Evolutionary conservation across 2,888 invertebrate genomes (phyloP), one percentile per base, ranked within the genome.

Genomic region (Microchrysa polita): DNA sequence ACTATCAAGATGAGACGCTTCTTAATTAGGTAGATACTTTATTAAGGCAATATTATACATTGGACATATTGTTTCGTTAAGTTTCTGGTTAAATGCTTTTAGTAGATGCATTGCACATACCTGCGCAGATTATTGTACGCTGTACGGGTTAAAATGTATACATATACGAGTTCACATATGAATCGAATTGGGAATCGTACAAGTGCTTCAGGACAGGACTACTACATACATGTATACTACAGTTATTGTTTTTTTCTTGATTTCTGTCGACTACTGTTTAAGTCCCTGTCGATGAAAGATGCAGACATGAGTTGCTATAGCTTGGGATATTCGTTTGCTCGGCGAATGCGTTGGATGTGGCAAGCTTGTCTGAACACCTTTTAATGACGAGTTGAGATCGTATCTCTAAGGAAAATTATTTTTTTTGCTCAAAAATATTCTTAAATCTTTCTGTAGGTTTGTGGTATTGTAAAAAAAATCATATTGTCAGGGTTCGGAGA

Each of bases 21-120:
- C 61, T 72, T 72, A 72, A 72, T 72, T 72, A 72, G 72, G 72
- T 72, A 57, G 69, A 42, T 69, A 57, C 69, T 57, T n/a, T n/a
- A 57, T 22, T 65, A 65, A 65, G 44, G 48, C 65, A 14, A 44
- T 44, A n/a, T n/a, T n/a, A n/a, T n/a, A 18, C 40, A 40, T n/a
- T 16, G 5, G 61, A 40, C 40, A 5, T 18, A 16, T 61, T 34
- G 40, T 61, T 40, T 40, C 40, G n/a, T 40, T 61, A 23, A 34
- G 40, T 40, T 61, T n/a, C n/a, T 5, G 10, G 5, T 55, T 10
- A 16, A 18, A 20, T 12, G 55, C 5, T 5, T 52, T 14, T 52
- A 14, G 12, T 16, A n/a, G n/a, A 52, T 14, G 12, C 52, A 52
- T 34, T 34, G 7, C 7, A 34, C 7, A 34, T 34, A 34, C 27